Evolutionary conservation across 2,888 invertebrate genomes (phyloP), one percentile per base, ranked within the genome.

Genomic region (Ochropacha duplaris): DNA sequence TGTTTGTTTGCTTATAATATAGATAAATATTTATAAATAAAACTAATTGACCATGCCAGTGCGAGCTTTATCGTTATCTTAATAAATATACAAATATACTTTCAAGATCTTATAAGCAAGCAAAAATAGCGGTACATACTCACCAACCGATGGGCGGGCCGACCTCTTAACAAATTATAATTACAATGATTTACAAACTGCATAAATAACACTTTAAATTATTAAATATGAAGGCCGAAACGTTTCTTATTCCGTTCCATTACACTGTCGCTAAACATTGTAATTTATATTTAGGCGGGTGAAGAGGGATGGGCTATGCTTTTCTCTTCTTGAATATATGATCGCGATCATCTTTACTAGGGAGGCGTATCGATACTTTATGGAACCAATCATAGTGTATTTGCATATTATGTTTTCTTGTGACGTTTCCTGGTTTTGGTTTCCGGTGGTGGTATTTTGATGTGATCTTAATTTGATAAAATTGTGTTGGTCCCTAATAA

Each of bases 171-270:
- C 82, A 86, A 85, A 87, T 86, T 85, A 83, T 81, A 87, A 88
- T 89, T 87, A 84, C 86, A 73, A 79, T 87, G 87, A 88, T 88
- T 88, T 88, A 87, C 83, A 74, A 78, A 76, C 68, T 71, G 69
- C 81, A 80, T 78, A 79, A 88, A 89, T 88, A 84, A 81, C 75
- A 71, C 69, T 77, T 82, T 78, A 82, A 79, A 82, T 81, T 73
- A 79, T 81, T 78, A 79, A 83, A 80, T 76, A 74, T 74, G 76
- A 74, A 72, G 73, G 71, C 66, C 72, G 64, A 75, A 62, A 56
- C 62, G 69, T 68, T 66, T 62, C 65, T 64, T 58, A 64, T 71
- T 74, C 60, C 71, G 66, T 71, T 75, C 68, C 78, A 76, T 80
- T 79, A 75, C 73, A 73, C 64, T 81, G 80, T 81, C 78, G 79